Evolutionary conservation across 2,797 vertebrate genomes (phyloP).

Genomic region (Melanotaenia nigrans): DNA sequence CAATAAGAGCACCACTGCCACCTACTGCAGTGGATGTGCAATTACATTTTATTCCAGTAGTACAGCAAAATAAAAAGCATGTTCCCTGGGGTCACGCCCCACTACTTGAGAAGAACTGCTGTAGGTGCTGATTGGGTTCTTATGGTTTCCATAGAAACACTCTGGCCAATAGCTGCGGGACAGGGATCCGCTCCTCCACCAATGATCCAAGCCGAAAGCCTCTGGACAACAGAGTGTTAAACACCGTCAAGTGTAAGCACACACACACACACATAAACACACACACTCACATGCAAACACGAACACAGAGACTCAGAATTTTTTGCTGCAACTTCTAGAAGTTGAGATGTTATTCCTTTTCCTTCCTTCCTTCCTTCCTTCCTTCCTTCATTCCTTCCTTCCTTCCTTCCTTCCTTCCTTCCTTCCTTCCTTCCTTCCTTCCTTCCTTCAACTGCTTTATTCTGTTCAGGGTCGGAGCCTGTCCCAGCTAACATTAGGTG

Average conservation of each 20-base stretch:
- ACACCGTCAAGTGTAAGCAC: slow-evolving; percentile 94
- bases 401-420: no score
- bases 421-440: no score
- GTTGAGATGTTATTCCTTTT: not conserved
- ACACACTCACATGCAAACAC: not conserved
- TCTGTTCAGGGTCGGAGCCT: no score
- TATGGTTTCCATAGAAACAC: slow-evolving; percentile 85
- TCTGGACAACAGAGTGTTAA: slow-evolving; percentile 94
- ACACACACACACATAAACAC: not conserved
- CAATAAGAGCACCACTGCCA: no score
- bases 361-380: no score
- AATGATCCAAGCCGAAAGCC: slow-evolving; percentile 96
- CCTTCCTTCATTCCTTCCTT: no score
- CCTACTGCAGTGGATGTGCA: no score
- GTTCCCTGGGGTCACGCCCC: no score
- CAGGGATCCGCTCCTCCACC: slow-evolving; percentile 96
- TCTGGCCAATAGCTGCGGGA: slow-evolving; percentile 94
- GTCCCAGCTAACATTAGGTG: no score
- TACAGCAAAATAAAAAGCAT: no score
- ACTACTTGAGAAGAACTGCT: not conserved
- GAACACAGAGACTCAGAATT: not conserved
- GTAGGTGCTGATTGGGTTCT: slow-evolving; percentile 76
- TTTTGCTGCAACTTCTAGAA: slow-evolving; percentile 8
- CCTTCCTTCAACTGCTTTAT: no score
- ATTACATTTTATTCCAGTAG: no score